These are phyloP conservation scores for Cataglyphis cursor DNA, from an alignment of 2,888 invertebrate genomes.

Conservation along the genomic window DNA sequence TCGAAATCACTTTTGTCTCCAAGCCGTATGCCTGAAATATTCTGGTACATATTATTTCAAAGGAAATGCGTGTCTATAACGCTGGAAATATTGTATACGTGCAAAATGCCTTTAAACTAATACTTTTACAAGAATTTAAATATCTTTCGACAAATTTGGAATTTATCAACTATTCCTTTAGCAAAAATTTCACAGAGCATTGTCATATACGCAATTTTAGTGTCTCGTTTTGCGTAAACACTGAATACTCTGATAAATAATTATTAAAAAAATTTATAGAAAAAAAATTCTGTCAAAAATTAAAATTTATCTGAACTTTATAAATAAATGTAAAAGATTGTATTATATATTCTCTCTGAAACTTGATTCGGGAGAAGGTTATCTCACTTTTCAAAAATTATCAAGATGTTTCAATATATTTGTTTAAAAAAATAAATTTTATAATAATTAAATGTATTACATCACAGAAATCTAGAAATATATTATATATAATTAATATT, in stretches of 20 bases:
- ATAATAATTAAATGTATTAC: background rate
- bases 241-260: conserved; percentile 1
- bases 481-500: background rate
- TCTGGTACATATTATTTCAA: background rate
- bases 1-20: background rate
- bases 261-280: background rate
- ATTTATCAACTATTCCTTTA: background rate
- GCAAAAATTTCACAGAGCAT: background rate
- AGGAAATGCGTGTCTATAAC: background rate
- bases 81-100: background rate
- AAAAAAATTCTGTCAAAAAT: background rate
- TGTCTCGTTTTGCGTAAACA: background rate
- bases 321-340: background rate
- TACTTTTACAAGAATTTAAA: background rate
- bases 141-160: background rate
- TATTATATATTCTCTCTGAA: background rate
- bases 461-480: background rate
- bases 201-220: background rate
- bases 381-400: background rate
- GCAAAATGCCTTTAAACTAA: background rate
- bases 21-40: background rate
- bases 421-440: background rate
- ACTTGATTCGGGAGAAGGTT: background rate
- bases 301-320: background rate
- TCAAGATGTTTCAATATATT: background rate